Conservation (phyloP, 1,140 invertebrate genomes). For the Calliphora vicina region DNA sequence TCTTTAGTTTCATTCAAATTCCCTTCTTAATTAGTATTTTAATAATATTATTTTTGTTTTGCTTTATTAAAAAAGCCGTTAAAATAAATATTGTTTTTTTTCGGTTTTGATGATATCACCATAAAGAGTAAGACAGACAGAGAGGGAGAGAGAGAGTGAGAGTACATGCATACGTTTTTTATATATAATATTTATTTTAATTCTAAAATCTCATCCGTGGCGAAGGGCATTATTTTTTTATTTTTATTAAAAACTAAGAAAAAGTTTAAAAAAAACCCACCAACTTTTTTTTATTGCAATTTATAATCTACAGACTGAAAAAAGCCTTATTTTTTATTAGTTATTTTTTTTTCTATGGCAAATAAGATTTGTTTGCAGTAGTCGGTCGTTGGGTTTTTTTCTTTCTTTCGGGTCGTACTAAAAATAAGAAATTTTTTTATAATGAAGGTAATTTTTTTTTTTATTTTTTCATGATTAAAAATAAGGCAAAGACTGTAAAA, state of each 20-base stretch:
- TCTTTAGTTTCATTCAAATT: not conserved
- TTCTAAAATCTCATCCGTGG: not conserved
- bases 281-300: slow-evolving; percentile 11
- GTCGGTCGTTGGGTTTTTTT: not conserved
- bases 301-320: slow-evolving; percentile 7
- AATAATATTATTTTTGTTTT: not conserved
- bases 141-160: too few relatives aligned
- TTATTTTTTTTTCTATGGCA: not conserved
- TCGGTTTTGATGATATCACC: not conserved
- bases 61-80: not conserved
- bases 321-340: not conserved
- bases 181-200: not conserved
- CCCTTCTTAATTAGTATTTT: not conserved
- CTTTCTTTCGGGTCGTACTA: not conserved
- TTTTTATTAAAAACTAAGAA: not conserved
- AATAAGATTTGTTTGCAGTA: not conserved
- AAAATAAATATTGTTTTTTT: slow-evolving; percentile 2
- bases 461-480: slow-evolving; percentile 3
- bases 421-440: slow-evolving; percentile 10
- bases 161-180: too few relatives aligned
- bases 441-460: slow-evolving; percentile 28
- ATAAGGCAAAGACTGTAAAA: slow-evolving; percentile 22
- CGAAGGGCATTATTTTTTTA: not conserved
- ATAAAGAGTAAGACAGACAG: too few relatives aligned
- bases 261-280: not conserved